A percentile compares a stretch with the other conserved stretches of the same genome.
These are phyloP conservation scores for Calliopsis andreniformis DNA, from an alignment of 1,140 invertebrate genomes.

Conservation along the genomic window DNA sequence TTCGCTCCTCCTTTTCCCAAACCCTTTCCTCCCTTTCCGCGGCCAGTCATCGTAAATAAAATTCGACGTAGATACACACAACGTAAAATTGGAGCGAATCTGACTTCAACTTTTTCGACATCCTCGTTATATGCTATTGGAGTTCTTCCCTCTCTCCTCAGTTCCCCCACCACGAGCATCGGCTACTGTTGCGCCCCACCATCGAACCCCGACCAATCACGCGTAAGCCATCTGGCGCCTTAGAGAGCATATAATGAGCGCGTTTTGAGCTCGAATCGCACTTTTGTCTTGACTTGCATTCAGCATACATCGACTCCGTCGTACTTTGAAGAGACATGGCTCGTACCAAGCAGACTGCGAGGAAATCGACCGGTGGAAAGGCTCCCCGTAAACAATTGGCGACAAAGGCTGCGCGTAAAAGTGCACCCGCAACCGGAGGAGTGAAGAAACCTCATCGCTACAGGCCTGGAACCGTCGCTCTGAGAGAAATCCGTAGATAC, in stretches of 20 bases:
- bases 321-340: slow-evolving; percentile 29
- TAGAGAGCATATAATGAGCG: too few species aligned
- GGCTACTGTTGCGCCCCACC: too few species aligned
- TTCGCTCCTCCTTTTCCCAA: slow-evolving; percentile 60
- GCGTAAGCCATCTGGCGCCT: too few species aligned
- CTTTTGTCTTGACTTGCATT: accelerated
- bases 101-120: too few species aligned
- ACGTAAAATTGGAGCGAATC: neutral
- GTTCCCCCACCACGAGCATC: too few species aligned
- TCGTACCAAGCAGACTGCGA: slow-evolving; percentile 62
- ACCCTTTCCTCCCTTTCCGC: slow-evolving; percentile 55
- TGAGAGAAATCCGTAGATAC: slow-evolving; percentile 63
- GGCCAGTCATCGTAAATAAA: slow-evolving; percentile 45
- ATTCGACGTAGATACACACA: too few species aligned
- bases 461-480: slow-evolving; percentile 60
- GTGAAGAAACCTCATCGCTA: slow-evolving; percentile 88
- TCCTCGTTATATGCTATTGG: too few species aligned
- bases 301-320: accelerated
- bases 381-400: slow-evolving; percentile 89
- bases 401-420: slow-evolving; percentile 87
- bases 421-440: slow-evolving; percentile 90
- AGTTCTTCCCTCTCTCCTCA: too few species aligned
- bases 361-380: slow-evolving; percentile 74
- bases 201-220: too few species aligned
- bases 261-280: accelerated